phyloP scores from a whole-genome alignment of 2,113 vertebrate species.

The Argyrosomus japonicus region DNA sequence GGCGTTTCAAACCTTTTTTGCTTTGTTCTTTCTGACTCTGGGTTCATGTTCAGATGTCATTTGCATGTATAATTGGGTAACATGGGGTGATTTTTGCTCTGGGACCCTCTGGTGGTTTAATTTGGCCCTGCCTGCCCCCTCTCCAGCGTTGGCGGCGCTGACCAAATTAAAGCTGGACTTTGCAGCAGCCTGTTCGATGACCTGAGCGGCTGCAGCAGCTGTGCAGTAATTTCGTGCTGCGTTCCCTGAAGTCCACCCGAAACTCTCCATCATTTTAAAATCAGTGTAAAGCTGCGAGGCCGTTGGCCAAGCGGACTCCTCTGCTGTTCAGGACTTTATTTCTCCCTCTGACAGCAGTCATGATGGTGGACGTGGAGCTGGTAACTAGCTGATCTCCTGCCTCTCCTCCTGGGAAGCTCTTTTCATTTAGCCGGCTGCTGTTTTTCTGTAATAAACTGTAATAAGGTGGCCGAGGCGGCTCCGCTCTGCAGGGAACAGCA shows the following conservation, averaged over 20 bases:
- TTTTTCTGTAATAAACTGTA: constrained; percentile 80
- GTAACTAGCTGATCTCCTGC: constrained; percentile 59
- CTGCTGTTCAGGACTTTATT: constrained; percentile 9
- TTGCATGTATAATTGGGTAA: neutral
- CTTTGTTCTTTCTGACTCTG: too few species aligned
- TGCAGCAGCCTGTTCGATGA: constrained; percentile 28
- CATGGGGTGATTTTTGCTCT: neutral
- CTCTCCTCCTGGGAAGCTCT: constrained; percentile 71
- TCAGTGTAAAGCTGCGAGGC: neutral
- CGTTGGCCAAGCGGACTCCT: constrained; percentile 3
- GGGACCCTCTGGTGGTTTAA: neutral
- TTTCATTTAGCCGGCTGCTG: constrained; percentile 75
- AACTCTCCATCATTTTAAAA: constrained; percentile 39
- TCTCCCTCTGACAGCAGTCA: constrained; percentile 18
- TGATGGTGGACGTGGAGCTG: constrained; percentile 50
- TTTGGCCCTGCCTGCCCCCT: neutral
- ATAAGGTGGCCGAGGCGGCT: constrained; percentile 73
- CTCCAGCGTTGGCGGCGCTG: neutral
- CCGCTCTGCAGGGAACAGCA: constrained; percentile 75
- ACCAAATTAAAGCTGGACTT: constrained; percentile 45
- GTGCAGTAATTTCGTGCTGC: constrained; percentile 47
- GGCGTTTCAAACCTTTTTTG: too few species aligned
- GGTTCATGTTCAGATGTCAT: neutral
- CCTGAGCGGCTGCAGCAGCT: constrained; percentile 19
- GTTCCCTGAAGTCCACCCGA: constrained; percentile 59